Base-by-base conservation (phyloP, 2,888 invertebrate species). In the Blastobasis adustella region DNA sequence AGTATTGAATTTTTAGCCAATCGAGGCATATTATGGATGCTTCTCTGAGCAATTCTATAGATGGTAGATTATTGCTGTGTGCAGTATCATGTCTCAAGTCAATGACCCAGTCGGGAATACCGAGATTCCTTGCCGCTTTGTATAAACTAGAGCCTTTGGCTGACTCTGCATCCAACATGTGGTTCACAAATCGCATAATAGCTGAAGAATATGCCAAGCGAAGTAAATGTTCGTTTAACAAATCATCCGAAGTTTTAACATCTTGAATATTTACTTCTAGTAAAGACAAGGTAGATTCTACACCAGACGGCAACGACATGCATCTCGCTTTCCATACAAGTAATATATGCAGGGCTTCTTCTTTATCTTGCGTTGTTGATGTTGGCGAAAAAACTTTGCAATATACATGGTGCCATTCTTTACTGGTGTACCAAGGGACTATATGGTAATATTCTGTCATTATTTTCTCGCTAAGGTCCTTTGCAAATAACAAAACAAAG, bases 61-160 rank as follows among this genome's bases (percentile, higher is more conserved):
- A 89, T 10, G 95, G 95, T 39, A 94, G 75, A 55, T 89, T 89
- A 58, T 92, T 89, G 50, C 91, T 91, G 71, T 96, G 96, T 38
- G 95, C 93, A 43, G 93, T 91, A 58, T 94, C 92, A 72, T 96
- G 95, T 50, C 96, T 89, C 49, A 96, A 73, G 58, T 93, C 91
- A 5, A 96, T 92, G 52, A 96, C 89, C 95, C 95, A 96, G 55
- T 92, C 91, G 0, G 96, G 96, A 44, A 96, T 90, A 45, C 92
- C 92, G 53, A 93, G 77, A 73, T 91, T 89, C 57, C 87, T 88
- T 0, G 93, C 93, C 40, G 91, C 91, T 64, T 87, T 82, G 54
- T 83, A 86, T 55, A 91, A 87, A 60, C 91, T 81, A 5, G 82
- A 81, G 10, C 89, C 88, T 66, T 89, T 90, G 0, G 81, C 82